These are phyloP conservation scores for Microplitis deprimator DNA, from an alignment of 2,888 invertebrate genomes.

Conservation along the genomic window DNA sequence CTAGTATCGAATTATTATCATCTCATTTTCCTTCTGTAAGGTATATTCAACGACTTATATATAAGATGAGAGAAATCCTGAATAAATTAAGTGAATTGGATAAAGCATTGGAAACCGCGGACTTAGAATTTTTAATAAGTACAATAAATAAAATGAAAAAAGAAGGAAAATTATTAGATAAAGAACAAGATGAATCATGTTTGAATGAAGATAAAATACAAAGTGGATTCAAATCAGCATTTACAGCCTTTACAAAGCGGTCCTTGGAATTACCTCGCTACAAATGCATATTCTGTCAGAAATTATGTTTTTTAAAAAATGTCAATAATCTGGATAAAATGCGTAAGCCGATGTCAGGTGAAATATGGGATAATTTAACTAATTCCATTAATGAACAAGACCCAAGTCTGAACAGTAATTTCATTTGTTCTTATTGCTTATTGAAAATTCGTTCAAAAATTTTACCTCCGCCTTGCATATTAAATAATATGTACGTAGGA, in stretches of 20 bases:
- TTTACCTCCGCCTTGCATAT: constrained; percentile 55
- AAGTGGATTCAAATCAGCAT: constrained; percentile 38
- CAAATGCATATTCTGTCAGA: constrained; percentile 51
- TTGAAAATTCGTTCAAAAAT: constrained; percentile 48
- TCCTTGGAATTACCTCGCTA: constrained; percentile 45
- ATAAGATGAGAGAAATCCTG: not conserved
- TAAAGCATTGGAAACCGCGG: constrained; percentile 28
- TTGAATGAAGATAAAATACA: constrained; percentile 47
- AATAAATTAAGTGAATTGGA: too few species aligned
- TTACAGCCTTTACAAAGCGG: constrained; percentile 44
- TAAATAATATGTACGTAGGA: constrained; percentile 49
- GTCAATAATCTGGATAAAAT: constrained; percentile 37
- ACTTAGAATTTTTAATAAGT: constrained; percentile 25
- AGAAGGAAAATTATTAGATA: constrained; percentile 12
- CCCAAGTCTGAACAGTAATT: constrained; percentile 13
- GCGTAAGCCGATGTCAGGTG: constrained; percentile 38
- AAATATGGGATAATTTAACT: constrained; percentile 42
- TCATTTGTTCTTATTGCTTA: constrained; percentile 47
- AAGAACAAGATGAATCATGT: constrained; percentile 35
- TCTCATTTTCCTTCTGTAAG: constrained; percentile 4
- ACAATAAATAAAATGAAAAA: constrained; percentile 26
- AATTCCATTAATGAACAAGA: constrained; percentile 23
- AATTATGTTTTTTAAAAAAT: constrained; percentile 46
- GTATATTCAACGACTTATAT: not conserved
- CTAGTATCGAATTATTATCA: not conserved